Base-by-base conservation (phyloP, 2,113 vertebrate species). In the Micromys minutus region DNA sequence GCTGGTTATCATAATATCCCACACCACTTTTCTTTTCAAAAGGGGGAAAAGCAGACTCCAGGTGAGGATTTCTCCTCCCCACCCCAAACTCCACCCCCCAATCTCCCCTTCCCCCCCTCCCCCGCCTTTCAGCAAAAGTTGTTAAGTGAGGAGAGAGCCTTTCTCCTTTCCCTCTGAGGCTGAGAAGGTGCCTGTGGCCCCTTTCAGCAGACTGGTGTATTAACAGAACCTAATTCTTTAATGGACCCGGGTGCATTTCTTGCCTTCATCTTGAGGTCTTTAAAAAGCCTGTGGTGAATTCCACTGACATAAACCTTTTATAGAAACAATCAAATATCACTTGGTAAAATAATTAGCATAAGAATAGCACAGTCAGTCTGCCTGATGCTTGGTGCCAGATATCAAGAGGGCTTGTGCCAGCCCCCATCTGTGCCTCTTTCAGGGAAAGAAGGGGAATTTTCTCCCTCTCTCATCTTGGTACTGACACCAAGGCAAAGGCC, bases 291-390 rank as follows among this genome's bases (percentile, higher is more conserved):
- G 97, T 84, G 97, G 97, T 96, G 96, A 96, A 87, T 95, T 89
- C 91, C 90, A 97, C 88, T 16, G 94, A 92, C 96, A 96, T 96
- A 94, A 97, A 97, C 96, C 96, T 97, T 96, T 97, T 97, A 98
- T 96, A 96, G 97, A 97, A 95, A 97, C 97, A 97, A 97, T 97
- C 95, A 97, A 95, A 95, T 95, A 95, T 98, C 97, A 97, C 97
- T 97, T 97, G 97, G 95, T 97, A 96, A 98, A 96, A 96, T 97
- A 97, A 98, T 98, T 97, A 97, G 94, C 94, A 88, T 95, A 81
- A 96, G 96, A 97, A 97, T 96, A 98, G 97, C 83, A 87, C 96
- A 96, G 96, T 95, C 96, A 95, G 96, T 80, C 95, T 95, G 97
- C 94, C 95, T 94, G 86, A 22, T 24, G 39, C 57, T 74, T 47